Conservation (phyloP, 1,140 invertebrate genomes). For the Lordiphosa stackelbergi region DNA sequence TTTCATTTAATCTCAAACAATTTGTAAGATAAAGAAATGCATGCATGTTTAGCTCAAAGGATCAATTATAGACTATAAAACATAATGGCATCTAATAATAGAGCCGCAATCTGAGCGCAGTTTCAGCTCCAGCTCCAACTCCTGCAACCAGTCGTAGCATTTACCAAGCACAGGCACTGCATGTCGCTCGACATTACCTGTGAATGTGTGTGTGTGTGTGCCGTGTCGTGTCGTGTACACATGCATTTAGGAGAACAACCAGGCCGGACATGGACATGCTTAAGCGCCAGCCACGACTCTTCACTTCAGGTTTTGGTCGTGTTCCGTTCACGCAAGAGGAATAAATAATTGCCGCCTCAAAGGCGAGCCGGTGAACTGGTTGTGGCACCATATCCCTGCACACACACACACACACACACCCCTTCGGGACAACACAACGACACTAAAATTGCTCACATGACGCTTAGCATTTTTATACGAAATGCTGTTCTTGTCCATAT, state of each 20-base stretch:
- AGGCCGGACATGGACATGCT: slow-evolving; percentile 71
- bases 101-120: slow-evolving; percentile 63
- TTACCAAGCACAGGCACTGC: slow-evolving; percentile 38
- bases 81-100: slow-evolving; percentile 76
- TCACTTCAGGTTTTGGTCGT: slow-evolving; percentile 11
- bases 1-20: slow-evolving; percentile 71
- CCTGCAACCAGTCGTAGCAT: slow-evolving; percentile 11
- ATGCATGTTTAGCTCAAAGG: slow-evolving; percentile 63
- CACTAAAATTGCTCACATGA: slow-evolving; percentile 72
- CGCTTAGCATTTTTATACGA: slow-evolving; percentile 71
- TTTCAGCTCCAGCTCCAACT: slow-evolving; percentile 21
- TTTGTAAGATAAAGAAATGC: slow-evolving; percentile 73
- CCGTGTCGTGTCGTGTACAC: slow-evolving; percentile 53
- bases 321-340: slow-evolving; percentile 30
- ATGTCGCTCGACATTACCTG: slow-evolving; percentile 67
- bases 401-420: slow-evolving; percentile 4
- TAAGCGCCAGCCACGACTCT: slow-evolving; percentile 57
- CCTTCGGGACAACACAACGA: slow-evolving; percentile 29
- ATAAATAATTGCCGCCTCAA: slow-evolving; percentile 71
- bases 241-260: slow-evolving; percentile 52
- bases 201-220: slow-evolving; percentile 10
- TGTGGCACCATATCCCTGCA: slow-evolving; percentile 58
- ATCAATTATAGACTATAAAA: slow-evolving; percentile 77
- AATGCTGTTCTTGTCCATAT: slow-evolving; percentile 44
- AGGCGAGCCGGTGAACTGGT: slow-evolving; percentile 70